These are phyloP conservation scores for Gallinago jamesoni DNA, from an alignment of 2,113 vertebrate species.

Conservation along the genomic window DNA sequence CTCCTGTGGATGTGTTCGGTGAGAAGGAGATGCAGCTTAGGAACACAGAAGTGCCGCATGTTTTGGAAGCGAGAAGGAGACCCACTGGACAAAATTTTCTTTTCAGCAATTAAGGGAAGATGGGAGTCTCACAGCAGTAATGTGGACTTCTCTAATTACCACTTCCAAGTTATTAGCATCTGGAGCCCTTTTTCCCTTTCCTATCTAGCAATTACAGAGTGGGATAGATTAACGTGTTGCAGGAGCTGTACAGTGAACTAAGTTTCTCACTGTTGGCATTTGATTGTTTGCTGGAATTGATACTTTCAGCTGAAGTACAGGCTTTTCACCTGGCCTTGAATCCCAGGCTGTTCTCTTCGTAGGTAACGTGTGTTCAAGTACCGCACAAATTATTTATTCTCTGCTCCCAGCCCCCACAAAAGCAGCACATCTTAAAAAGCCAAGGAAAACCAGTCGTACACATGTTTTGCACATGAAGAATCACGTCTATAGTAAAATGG, in stretches of 20 bases:
- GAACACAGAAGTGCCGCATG: neutral
- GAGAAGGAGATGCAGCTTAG: neutral
- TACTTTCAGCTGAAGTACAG: neutral
- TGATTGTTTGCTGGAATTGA: slow-evolving; percentile 19
- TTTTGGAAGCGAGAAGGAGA: slow-evolving; percentile 32
- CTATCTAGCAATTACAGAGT: slow-evolving; percentile 42
- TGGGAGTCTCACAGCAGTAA: slow-evolving; percentile 49
- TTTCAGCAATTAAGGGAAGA: slow-evolving; percentile 54
- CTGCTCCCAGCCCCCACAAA: slow-evolving; percentile 42
- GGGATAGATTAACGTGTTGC: slow-evolving; percentile 36
- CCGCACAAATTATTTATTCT: neutral
- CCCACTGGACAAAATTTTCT: slow-evolving; percentile 39
- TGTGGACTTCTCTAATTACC: slow-evolving; percentile 60
- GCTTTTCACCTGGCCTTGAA: neutral
- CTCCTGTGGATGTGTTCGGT: neutral
- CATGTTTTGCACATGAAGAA: slow-evolving; percentile 68
- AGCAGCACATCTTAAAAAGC: slow-evolving; percentile 42
- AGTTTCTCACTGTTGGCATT: slow-evolving; percentile 2
- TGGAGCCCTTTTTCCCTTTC: slow-evolving; percentile 60
- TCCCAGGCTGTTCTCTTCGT: neutral
- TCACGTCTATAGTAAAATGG: slow-evolving; percentile 49
- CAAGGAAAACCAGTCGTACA: slow-evolving; percentile 46
- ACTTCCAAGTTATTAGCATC: slow-evolving; percentile 66
- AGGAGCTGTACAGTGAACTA: neutral
- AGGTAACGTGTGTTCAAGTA: neutral